Conservation (phyloP, 2,888 invertebrate species). For the Mesodorylaimus sp. region DNA sequence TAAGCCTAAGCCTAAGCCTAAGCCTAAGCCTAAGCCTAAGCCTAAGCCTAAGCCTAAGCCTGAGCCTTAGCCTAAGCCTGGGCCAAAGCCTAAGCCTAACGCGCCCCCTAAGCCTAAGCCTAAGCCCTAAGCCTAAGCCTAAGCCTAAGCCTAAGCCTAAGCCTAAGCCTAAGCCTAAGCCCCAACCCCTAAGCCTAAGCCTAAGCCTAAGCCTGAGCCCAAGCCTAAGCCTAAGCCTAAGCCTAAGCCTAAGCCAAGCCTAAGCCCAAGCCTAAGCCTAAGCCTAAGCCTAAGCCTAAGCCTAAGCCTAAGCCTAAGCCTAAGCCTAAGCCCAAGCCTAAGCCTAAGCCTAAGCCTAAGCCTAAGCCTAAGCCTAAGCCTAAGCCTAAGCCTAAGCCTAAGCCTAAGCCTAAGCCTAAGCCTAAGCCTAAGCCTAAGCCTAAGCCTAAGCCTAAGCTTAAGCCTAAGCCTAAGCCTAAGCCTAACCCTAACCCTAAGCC, state of each 20-base stretch:
- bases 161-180: conserved; percentile 14
- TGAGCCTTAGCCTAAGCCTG: too few relatives aligned
- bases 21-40: too few relatives aligned
- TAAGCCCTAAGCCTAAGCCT: too few relatives aligned
- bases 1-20: too few relatives aligned
- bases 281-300: background rate
- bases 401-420: conserved; percentile 13
- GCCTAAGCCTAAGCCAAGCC: background rate
- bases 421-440: conserved; percentile 13
- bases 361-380: conserved; percentile 16
- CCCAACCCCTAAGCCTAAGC: background rate
- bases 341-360: conserved; percentile 15
- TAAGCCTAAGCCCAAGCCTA: conserved; percentile 15
- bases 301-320: conserved; percentile 11
- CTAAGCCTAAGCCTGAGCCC: background rate
- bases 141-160: conserved; percentile 14
- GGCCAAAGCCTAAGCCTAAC: too few relatives aligned
- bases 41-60: too few relatives aligned
- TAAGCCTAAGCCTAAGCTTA: too few relatives aligned
- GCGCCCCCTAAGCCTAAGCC: too few relatives aligned
- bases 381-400: conserved; percentile 15
- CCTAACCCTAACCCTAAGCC: conserved; percentile 13
- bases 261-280: background rate
- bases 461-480: too few relatives aligned
- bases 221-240: background rate